Evolutionary conservation across 2,113 vertebrate species (phyloP).

Genomic region (Eurystomus gularis): DNA sequence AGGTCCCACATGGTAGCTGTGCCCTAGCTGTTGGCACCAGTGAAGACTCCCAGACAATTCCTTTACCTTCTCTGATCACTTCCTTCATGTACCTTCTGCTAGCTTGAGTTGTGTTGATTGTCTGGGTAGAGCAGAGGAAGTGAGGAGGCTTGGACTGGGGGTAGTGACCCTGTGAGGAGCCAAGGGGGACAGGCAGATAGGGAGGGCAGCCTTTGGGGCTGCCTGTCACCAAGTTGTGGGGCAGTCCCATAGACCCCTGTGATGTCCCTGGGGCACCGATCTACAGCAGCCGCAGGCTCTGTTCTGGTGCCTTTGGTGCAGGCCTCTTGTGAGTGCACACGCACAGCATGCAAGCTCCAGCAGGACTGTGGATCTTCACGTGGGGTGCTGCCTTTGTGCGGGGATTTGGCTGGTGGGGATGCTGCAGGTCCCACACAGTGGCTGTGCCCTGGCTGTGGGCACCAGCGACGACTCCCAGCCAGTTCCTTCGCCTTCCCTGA

Average conservation of each 20-base stretch:
- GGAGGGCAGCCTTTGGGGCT: neutral
- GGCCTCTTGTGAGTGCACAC: no score
- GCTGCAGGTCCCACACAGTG: fast-evolving
- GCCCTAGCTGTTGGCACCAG: neutral
- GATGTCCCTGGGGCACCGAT: no score
- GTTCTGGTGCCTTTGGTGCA: no score
- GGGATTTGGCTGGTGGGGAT: fast-evolving
- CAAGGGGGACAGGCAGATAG: neutral
- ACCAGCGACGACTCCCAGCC: no score
- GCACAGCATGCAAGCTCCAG: no score
- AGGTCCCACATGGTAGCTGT: fast-evolving
- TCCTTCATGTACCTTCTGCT: neutral
- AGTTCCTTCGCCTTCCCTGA: neutral
- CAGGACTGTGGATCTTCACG: neutral
- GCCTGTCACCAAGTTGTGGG: no score
- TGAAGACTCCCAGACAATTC: neutral
- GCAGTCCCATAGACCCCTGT: no score
- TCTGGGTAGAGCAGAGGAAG: fast-evolving
- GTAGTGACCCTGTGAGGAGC: neutral
- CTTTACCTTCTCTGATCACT: neutral
- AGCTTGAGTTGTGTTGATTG: fast-evolving
- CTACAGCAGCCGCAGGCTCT: no score
- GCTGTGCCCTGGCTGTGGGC: neutral
- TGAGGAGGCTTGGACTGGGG: neutral
- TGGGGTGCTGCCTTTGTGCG: neutral